Base-by-base conservation (phyloP, 2,113 vertebrate species). In the Pandion haliaetus region DNA sequence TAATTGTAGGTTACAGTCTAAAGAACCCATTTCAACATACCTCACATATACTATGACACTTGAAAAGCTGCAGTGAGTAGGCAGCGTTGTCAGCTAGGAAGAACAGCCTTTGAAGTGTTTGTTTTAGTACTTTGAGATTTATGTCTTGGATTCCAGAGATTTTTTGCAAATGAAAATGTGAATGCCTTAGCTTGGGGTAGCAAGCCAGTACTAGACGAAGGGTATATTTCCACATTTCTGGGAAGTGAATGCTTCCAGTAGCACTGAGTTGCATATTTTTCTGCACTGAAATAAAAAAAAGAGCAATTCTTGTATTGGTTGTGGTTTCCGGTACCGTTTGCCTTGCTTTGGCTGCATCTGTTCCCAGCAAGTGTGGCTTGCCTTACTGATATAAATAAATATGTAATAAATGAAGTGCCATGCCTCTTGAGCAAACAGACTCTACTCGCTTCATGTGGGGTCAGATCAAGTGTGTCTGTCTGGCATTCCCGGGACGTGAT, bases 11-110 rank as follows among this genome's bases (percentile, higher is more conserved):
- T 91, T 97, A 29, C 54, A 86, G 44, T 52, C 31, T 85, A 78
- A 92, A 95, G 89, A 95, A 76, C 69, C 28, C 29, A 50, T 94
- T 95, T 97, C 77, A 92, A 58, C 96, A 63, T n/a, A 87, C 86
- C 79, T 94, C 14, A 3, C 52, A 26, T 79, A 38, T 12, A 92
- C 76, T 58, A 2, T 85, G 50, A 34, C n/a, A 77, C 79, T 93
- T 97, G 63, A 74, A 95, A 93, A 72, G 83, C 82, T 82, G 58
- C 89, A 73, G 52, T 95, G 91, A 92, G 86, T 89, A 94, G 92
- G 96, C 88, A 91, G 94, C 4, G 20, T 54, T 93, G 25, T 85
- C 72, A 85, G 67, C 76, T 96, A 65, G 50, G 66, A 85, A 80
- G 73, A 95, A 71, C 45, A 95, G 73, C 40, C 71, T 93, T 95